Evolutionary conservation across 2,113 vertebrate species (phyloP), one percentile per base, ranked within the genome.

Genomic region (Serinus canaria): DNA sequence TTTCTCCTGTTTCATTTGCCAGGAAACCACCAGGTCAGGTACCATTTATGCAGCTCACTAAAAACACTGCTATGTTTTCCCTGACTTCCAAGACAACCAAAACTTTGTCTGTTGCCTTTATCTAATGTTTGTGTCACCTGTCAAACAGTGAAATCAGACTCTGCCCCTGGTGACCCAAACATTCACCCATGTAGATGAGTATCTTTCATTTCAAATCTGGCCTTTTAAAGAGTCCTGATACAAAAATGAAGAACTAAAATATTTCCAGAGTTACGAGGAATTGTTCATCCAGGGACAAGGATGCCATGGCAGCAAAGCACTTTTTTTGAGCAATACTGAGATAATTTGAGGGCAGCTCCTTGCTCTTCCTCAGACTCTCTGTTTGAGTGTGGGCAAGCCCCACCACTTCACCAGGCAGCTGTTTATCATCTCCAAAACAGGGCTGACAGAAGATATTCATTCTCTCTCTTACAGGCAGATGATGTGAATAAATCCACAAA

Each of bases 351-450:
- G 79, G 8, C 33, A 90, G 35, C 11, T 88, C 10, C 47, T 83
- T 50, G 21, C 23, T 56, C 39, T 74, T 79, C 63, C 43, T 17
- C 68, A 58, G 69, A 89, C 58, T 91, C 90, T 94, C 78, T 96
- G 9, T 85, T 95, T 95, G 93, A 90, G 85, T 95, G 72, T 90
- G 92, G 88, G 94, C 39, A 94, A 90, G 59, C 60, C 78, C 87
- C 72, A 90, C 55, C 21, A 44, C n/a, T 94, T 90, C 53, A 82
- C 46, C 46, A 28, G 53, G 43, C 55, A 91, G n/a, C 33, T 35
- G 15, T 70, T 77, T 58, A 76, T 79, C 63, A 21, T 41, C 35
- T 92, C 43, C 33, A 41, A 76, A 95, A 68, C 12, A 18, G 14
- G 13, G 3, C 0, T 92, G 50, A 74, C 43, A 86, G 43, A 87